These are phyloP conservation scores for Apogon hyalosoma DNA, from an alignment of 2,797 vertebrate species.

Conservation along the genomic window DNA sequence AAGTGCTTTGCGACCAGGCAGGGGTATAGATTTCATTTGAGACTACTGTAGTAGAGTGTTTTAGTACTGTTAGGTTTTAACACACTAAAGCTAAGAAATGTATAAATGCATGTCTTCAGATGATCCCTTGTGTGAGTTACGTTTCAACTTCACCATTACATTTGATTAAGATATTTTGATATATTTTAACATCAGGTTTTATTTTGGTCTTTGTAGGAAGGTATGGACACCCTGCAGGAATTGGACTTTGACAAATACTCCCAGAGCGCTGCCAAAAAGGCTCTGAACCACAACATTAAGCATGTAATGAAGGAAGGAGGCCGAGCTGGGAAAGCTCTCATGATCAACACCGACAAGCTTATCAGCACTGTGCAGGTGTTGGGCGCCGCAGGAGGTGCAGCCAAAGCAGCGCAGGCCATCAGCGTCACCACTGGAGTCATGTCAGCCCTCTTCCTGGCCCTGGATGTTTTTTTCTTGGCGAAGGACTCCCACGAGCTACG, in stretches of 20 bases:
- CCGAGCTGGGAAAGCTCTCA: constrained; percentile 79
- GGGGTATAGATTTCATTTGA: too few species aligned
- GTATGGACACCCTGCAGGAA: constrained; percentile 80
- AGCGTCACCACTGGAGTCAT: constrained; percentile 75
- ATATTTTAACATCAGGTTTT: background rate
- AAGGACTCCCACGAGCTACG: constrained; percentile 79
- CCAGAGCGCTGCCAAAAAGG: constrained; percentile 77
- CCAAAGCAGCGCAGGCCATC: constrained; percentile 73
- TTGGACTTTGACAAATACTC: constrained; percentile 83
- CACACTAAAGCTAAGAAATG: too few species aligned
- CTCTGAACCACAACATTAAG: constrained; percentile 83
- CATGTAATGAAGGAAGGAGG: constrained; percentile 85
- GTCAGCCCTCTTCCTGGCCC: constrained; percentile 75
- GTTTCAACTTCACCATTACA: too few species aligned
- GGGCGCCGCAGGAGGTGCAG: constrained; percentile 67
- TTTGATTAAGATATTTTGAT: background rate
- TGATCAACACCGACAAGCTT: constrained; percentile 83
- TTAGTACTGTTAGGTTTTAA: too few species aligned
- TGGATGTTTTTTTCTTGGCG: constrained; percentile 81
- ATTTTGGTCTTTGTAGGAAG: constrained; percentile 63
- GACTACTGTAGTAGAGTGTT: too few species aligned
- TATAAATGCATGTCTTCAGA: too few species aligned
- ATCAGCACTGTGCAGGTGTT: constrained; percentile 83
- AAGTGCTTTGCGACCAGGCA: too few species aligned
- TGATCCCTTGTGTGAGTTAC: too few species aligned